phyloP scores from a whole-genome alignment of 2,888 invertebrate species.

The Dioctria rufipes region DNA sequence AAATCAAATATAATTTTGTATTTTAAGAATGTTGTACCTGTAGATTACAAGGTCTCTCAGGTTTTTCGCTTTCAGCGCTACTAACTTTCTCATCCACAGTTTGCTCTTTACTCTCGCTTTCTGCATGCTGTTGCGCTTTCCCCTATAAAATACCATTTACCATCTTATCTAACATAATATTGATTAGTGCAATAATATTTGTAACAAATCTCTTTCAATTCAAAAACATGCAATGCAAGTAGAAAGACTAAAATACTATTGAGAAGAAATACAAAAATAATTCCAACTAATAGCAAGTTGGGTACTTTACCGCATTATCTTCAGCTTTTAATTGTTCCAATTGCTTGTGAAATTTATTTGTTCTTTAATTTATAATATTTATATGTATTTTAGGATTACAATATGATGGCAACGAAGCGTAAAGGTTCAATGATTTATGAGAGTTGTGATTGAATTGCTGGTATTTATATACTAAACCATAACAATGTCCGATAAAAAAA shows the following conservation, averaged over 20 bases:
- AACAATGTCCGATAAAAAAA: no score
- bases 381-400: neutral
- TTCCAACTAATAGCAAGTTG: constrained; percentile 39
- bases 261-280: neutral
- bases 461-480: no score
- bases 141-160: constrained; percentile 61
- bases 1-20: constrained; percentile 18
- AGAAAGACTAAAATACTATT: neutral
- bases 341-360: constrained; percentile 60
- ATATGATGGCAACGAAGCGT: neutral
- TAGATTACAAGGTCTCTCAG: constrained; percentile 61
- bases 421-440: neutral
- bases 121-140: constrained; percentile 61
- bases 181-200: constrained; percentile 30
- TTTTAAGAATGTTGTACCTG: constrained; percentile 57
- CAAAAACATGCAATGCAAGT: constrained; percentile 53
- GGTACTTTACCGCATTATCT: constrained; percentile 55
- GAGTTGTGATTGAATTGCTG: neutral
- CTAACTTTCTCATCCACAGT: constrained; percentile 59
- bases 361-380: constrained; percentile 16
- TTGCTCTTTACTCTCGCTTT: constrained; percentile 61
- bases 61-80: constrained; percentile 59
- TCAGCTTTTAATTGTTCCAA: constrained; percentile 62
- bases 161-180: constrained; percentile 3
- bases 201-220: constrained; percentile 13